Base-by-base conservation (phyloP, 2,113 vertebrate species). In the Pantherophis guttatus region DNA sequence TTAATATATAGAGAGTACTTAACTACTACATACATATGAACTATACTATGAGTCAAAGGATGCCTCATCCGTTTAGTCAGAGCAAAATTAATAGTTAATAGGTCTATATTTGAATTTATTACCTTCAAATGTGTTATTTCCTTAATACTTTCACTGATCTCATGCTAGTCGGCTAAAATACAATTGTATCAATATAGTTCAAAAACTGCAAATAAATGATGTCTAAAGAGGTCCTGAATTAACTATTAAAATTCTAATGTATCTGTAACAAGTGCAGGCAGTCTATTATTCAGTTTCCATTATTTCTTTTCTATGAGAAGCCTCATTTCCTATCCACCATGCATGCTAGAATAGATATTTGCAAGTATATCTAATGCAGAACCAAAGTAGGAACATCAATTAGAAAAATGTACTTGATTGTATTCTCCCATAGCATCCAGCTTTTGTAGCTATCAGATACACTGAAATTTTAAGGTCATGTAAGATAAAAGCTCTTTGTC, bases 51-150 rank as follows among this genome's bases (percentile, higher is more conserved):
- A 93, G 93, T 93, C 88, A 94, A 94, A 95, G 62, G 39, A 95
- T 90, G 57, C 90, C 91, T 92, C 89, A 94, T 91, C 90, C 85
- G 29, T 93, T 96, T 94, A 94, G 55, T 65, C 86, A 92, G 87
- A 89, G 96, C 85, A 1, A 91, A 95, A 96, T 94, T 91, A 96
- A 95, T 94, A 94, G 86, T 94, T 95, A 95, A 95, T 95, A 55
- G 87, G 21, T 93, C 29, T 91, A 93, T 50, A 95, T 94, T 39
- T 95, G 86, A 21, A 91, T 89, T 93, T 93, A 86, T 58, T 94
- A 92, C 53, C 95, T 96, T 92, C 92, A 95, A 90, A 92, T 19
- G 0, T 88, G 91, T 93, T 93, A 92, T 92, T 91, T 54, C 54
- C 88, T 96, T 88, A 93, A 70, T 94, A 93, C 90, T 91, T 55